Evolutionary conservation across 2,113 vertebrate species (phyloP).

Genomic region (Psilopsiagon aurifrons): DNA sequence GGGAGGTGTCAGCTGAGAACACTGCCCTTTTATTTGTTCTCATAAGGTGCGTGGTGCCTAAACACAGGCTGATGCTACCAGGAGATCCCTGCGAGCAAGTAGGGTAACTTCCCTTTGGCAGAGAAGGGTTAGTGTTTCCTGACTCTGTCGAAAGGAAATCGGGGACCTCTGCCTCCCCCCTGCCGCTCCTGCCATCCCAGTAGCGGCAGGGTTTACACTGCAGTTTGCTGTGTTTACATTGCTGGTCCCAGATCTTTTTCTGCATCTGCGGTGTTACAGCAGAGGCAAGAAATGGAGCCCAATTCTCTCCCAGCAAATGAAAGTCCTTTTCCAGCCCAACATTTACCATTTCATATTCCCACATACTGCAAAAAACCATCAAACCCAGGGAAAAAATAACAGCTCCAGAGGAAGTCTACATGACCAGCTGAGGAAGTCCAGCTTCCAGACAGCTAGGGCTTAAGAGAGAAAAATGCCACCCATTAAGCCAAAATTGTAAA

Average conservation of each 20-base stretch:
- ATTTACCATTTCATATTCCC: neutral
- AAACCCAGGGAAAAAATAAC: neutral
- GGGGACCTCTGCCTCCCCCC: neutral
- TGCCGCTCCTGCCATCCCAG: rapidly evolving
- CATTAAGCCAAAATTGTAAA: neutral
- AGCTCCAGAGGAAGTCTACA: neutral
- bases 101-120: neutral
- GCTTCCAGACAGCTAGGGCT: neutral
- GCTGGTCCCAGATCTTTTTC: neutral
- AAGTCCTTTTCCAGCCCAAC: neutral
- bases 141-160: neutral
- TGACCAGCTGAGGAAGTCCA: neutral
- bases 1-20: conserved; percentile 6
- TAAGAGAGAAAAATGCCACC: neutral
- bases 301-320: neutral
- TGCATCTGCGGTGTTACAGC: neutral
- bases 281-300: neutral
- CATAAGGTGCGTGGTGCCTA: neutral
- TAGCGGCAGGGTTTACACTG: neutral
- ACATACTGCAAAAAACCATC: neutral
- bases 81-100: rapidly evolving
- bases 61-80: neutral
- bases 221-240: neutral
- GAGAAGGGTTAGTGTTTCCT: neutral
- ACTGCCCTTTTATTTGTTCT: conserved; percentile 25